Conservation (phyloP, 1,140 invertebrate genomes). For the Drosophila pruinosa region DNA sequence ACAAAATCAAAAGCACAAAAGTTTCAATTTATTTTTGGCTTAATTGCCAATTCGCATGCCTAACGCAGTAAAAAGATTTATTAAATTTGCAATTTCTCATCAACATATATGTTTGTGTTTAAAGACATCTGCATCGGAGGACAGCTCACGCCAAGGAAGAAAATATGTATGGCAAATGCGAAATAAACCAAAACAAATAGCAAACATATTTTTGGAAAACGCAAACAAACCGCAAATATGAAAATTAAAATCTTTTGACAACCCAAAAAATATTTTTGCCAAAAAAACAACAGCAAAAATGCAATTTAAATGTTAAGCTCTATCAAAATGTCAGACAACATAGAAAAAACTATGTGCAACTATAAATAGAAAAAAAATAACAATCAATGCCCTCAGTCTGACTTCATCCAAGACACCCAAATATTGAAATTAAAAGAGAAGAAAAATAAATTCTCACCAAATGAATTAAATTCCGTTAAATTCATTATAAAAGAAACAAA, state of each 20-base stretch:
- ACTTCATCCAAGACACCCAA: background rate
- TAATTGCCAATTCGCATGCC: slow-evolving; percentile 13
- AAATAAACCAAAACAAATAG: background rate
- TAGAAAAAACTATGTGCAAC: slow-evolving; percentile 2
- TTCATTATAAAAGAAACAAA: background rate
- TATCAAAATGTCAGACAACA: background rate
- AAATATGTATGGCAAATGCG: background rate
- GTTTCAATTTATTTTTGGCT: slow-evolving; percentile 64
- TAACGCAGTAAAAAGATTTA: background rate
- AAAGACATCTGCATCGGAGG: background rate
- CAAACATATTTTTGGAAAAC: background rate
- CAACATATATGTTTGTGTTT: background rate
- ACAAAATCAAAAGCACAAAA: slow-evolving; percentile 54
- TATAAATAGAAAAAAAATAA: background rate
- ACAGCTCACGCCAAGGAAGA: background rate
- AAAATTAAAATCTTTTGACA: slow-evolving; percentile 13
- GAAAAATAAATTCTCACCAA: slow-evolving; percentile 5
- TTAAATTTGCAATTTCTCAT: background rate
- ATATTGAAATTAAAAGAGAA: slow-evolving; percentile 10
- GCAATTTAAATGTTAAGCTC: slow-evolving; percentile 10
- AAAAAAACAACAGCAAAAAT: slow-evolving; percentile 1
- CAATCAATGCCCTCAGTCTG: background rate
- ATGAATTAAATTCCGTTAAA: slow-evolving; percentile 9
- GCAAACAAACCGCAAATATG: slow-evolving; percentile 26
- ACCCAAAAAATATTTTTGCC: background rate